Evolutionary conservation across 2,888 invertebrate species (phyloP).

Genomic region (Bimastos eiseni): DNA sequence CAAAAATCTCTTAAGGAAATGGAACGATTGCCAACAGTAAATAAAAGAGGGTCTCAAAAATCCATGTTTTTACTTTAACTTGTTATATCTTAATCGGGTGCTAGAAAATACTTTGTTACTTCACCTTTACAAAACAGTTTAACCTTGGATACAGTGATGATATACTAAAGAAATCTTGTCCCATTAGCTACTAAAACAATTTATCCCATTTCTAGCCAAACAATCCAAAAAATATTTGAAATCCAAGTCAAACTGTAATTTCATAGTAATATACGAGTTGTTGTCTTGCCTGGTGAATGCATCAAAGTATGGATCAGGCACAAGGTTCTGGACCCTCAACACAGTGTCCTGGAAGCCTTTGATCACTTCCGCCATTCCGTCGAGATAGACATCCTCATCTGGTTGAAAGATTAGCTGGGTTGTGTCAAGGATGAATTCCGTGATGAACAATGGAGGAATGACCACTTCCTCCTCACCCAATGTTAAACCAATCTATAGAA

Average conservation of each 20-base stretch:
- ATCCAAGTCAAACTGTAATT: not conserved
- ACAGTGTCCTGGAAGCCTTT: slow-evolving; percentile 68
- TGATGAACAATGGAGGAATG: slow-evolving; percentile 58
- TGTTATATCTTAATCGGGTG: too few relatives aligned
- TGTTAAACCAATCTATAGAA: not conserved
- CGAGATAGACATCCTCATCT: slow-evolving; percentile 67
- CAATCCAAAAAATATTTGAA: not conserved
- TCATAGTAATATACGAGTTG: too few relatives aligned
- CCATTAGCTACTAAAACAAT: too few relatives aligned
- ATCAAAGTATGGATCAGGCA: slow-evolving; percentile 73
- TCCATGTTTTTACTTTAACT: too few relatives aligned
- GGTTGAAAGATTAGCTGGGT: slow-evolving; percentile 66
- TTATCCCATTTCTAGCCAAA: not conserved
- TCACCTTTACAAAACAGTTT: not conserved
- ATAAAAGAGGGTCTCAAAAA: too few relatives aligned
- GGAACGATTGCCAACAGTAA: too few relatives aligned
- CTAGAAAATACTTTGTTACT: not conserved
- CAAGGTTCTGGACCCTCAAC: slow-evolving; percentile 72
- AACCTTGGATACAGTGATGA: not conserved
- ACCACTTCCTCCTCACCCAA: slow-evolving; percentile 1
- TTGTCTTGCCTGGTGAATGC: slow-evolving; percentile 73
- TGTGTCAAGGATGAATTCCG: slow-evolving; percentile 60
- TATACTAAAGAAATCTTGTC: too few relatives aligned
- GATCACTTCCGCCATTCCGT: slow-evolving; percentile 70
- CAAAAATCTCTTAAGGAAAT: too few relatives aligned